Base-by-base conservation (phyloP, 2,113 vertebrate species). In the Rhinopomastus cyanomelas region DNA sequence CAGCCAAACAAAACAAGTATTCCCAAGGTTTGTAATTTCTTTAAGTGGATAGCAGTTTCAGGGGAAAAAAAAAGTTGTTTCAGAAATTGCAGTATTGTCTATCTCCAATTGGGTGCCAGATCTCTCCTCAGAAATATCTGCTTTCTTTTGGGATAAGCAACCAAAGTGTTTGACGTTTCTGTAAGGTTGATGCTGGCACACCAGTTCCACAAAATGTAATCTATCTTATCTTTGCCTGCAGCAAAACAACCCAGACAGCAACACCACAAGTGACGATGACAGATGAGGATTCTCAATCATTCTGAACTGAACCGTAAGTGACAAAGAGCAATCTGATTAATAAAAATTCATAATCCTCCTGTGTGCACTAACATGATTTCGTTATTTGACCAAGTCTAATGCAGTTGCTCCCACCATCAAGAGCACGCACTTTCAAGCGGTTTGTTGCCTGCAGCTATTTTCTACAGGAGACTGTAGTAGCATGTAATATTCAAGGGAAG, bases 401-500 rank as follows among this genome's bases (percentile, higher is more conserved):
- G 30, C 13, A 71, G 59, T 66, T 77, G 84, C 27, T 89, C 66
- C 91, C 76, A 86, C 69, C 73, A 91, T 36, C 60, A 64, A 84
- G 85, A 91, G 77, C 32, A 42, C 3, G 0, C 52, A 75, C 86
- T 86, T 92, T 68, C 80, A 96, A 86, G 82, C 46, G 57, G 90
- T 53, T 87, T 65, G 77, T 75, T 81, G 80, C 94, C 88, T 59
- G 69, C 62, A 87, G 90, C 83, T 91, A 66, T 94, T 91, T 94
- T 61, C 90, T 95, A 69, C 64, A 84, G 69, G 72, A 83, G 65
- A 36, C 32, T 37, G 48, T 68, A 72, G 46, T 3, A 67, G 46
- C 83, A 95, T 86, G 73, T 29, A 92, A 91, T 79, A 94, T 81
- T 88, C 85, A 92, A 72, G 32, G 92, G 52, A 89, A 71, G 11